phyloP scores from a whole-genome alignment of 1,140 invertebrate species.

The Periplaneta americana region DNA sequence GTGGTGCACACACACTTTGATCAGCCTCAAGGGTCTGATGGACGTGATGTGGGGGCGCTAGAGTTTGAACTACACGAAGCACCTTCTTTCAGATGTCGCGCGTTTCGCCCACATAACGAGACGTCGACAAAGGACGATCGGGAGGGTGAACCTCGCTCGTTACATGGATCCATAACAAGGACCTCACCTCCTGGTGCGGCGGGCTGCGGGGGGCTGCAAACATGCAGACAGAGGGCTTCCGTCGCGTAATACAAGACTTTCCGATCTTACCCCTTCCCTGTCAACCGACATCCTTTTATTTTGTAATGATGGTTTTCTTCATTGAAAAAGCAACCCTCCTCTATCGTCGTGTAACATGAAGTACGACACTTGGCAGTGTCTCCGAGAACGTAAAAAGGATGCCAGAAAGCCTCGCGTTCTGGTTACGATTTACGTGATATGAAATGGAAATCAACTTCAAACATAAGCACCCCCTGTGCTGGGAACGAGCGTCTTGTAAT shows the following conservation, averaged over 20 bases:
- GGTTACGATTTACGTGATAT: background rate
- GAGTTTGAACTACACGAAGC: background rate
- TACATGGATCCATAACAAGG: no score
- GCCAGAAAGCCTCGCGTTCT: background rate
- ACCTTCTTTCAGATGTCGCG: background rate
- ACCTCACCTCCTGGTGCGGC: background rate
- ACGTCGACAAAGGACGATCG: background rate
- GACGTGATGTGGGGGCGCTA: background rate
- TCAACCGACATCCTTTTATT: no score
- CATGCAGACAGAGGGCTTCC: background rate
- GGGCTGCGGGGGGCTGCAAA: no score
- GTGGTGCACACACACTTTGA: background rate
- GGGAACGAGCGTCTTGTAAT: no score
- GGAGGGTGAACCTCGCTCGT: background rate
- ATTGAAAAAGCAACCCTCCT: background rate
- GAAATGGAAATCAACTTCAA: background rate
- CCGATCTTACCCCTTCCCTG: no score
- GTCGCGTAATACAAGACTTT: background rate
- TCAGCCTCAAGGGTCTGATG: background rate
- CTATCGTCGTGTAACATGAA: background rate
- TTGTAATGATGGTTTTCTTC: background rate
- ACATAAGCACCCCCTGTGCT: background rate
- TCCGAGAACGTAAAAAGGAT: no score
- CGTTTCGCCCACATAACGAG: background rate
- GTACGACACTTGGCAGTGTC: background rate